Evolutionary conservation across 1,140 invertebrate genomes (phyloP).

Genomic region (Asobara japonica): DNA sequence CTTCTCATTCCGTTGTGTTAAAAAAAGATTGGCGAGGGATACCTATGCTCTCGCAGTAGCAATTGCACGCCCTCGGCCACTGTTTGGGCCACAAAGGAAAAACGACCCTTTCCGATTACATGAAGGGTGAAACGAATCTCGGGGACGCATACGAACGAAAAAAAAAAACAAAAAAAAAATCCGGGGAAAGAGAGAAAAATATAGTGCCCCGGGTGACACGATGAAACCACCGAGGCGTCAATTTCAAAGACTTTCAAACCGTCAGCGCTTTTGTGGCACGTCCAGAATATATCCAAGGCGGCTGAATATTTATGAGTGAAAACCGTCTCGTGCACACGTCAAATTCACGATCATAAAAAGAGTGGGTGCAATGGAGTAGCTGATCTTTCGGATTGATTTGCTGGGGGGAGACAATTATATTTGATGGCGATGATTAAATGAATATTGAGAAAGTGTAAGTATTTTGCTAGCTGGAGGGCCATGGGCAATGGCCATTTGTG

Average conservation of each 20-base stretch:
- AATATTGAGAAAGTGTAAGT: too few relatives aligned
- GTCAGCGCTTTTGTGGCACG: constrained; percentile 19
- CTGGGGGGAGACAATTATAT: not conserved
- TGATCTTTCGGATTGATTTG: too few relatives aligned
- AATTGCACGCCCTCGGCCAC: not conserved
- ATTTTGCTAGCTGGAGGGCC: too few relatives aligned
- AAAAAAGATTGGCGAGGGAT: not conserved
- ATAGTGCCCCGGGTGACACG: constrained; percentile 27
- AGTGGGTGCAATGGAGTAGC: too few relatives aligned
- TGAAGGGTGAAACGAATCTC: constrained; percentile 9
- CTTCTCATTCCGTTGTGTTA: not conserved
- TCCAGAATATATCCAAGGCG: not conserved
- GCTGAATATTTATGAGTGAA: constrained; percentile 21
- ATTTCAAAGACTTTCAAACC: constrained; percentile 33
- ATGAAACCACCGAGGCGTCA: constrained; percentile 14
- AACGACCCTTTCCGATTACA: not conserved
- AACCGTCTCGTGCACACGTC: not conserved
- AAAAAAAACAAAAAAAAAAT: not conserved
- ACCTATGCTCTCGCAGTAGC: not conserved
- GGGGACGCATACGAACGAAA: not conserved
- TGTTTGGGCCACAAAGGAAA: not conserved
- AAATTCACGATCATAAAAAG: constrained; percentile 1
- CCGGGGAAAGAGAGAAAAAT: constrained; percentile 1
- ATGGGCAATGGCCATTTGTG: too few relatives aligned
- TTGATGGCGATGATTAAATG: too few relatives aligned